Base-by-base conservation (phyloP, 1,140 invertebrate genomes). In the Euura lappo region DNA sequence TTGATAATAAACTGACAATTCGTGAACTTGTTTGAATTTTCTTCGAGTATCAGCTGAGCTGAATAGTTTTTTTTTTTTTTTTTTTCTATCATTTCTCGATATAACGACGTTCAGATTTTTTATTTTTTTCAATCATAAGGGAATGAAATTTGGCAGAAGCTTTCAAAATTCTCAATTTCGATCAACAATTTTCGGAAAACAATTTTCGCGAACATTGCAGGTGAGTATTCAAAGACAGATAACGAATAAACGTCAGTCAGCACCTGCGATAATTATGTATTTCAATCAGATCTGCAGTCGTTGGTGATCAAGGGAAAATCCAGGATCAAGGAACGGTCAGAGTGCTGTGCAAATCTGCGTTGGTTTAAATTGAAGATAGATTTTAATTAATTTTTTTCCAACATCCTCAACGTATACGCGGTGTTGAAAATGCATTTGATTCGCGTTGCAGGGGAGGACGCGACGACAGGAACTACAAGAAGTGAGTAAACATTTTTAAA, bases 191-290 rank as follows among this genome's bases (percentile, higher is more conserved):
- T 60, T 60, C 51, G 6, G 13, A 60, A 60, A n/a, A n/a, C n/a
- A n/a, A n/a, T n/a, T n/a, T n/a, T n/a, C n/a, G n/a, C 28, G 71
- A 77, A 5, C 71, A 77, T 8, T 77, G 71, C 66, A 77, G 72
- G 69, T 75, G 73, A n/a, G 1, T 28, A 28, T 28, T 28, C 28
- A 28, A 28, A 28, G 28, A 1, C 28, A 28, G 28, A 28, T 28
- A 28, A 28, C 28, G 28, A 28, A 28, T 28, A 28, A 28, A 28
- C 28, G 28, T 28, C 28, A 28, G 28, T 28, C 28, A 28, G 28
- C 28, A 28, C 28, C 28, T 28, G 28, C 28, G 28, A 28, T 28
- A 28, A 28, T 28, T 28, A 28, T 28, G 28, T 28, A 28, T 28
- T 28, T 28, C 28, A 28, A 28, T 28, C 28, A 28, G 28, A 28